A percentile compares a stretch with the other conserved stretches of the same genome.
phyloP scores from a whole-genome alignment of 2,797 vertebrate species.

The Phalanger gymnotis region DNA sequence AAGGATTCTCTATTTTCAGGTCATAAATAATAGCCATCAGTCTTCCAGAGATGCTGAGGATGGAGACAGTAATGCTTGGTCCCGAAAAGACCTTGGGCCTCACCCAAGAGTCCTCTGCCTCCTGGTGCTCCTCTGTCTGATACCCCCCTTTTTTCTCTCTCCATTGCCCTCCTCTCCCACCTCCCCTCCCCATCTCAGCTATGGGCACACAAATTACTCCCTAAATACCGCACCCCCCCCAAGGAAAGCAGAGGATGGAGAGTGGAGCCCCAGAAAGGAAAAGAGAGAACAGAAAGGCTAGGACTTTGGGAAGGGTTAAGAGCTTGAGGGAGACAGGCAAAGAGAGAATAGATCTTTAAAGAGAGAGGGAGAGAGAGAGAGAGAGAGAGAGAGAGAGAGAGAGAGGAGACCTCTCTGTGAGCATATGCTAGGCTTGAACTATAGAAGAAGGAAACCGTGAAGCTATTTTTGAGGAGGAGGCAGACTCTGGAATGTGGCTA shows the following conservation, averaged over 20 bases:
- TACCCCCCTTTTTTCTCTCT: neutral
- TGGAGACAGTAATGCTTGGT: conserved; percentile 18
- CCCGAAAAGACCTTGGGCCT: conserved; percentile 38
- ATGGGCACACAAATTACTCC: conserved; percentile 33
- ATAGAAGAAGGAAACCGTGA: neutral
- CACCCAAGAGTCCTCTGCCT: conserved; percentile 51
- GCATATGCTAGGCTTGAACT: neutral
- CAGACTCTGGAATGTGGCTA: neutral
- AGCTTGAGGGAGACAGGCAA: neutral
- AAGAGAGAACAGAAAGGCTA: neutral
- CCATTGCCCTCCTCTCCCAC: no score
- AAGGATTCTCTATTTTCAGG: conserved; percentile 62
- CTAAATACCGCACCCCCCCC: neutral
- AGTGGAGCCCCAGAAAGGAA: neutral
- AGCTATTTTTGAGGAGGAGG: neutral
- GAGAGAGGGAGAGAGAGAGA: neutral
- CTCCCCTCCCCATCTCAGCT: no score
- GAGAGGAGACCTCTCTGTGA: neutral
- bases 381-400: neutral
- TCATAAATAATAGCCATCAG: conserved; percentile 62
- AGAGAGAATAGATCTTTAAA: neutral
- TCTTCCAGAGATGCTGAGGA: conserved; percentile 43
- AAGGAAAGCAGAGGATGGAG: conserved; percentile 17
- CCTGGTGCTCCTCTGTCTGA: conserved; percentile 27
- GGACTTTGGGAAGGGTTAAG: neutral